These are phyloP conservation scores for Stomatorhinus walkeri DNA, from an alignment of 2,797 vertebrate species.

Conservation along the genomic window DNA sequence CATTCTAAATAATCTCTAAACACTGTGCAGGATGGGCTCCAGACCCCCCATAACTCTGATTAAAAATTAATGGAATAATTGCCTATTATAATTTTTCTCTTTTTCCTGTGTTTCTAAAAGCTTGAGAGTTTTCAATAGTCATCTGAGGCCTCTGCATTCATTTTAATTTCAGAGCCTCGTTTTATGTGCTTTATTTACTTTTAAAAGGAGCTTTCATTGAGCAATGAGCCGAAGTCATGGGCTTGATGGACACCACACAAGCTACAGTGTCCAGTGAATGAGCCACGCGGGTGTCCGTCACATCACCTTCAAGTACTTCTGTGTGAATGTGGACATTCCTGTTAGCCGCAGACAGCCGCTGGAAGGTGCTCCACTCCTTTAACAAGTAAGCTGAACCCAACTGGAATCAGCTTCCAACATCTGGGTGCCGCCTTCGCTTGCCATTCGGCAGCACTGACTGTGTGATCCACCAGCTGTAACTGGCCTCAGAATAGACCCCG, in stretches of 20 bases:
- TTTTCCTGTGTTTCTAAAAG: background rate
- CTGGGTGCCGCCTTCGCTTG: constrained; percentile 26
- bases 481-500: background rate
- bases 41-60: background rate
- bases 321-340: background rate
- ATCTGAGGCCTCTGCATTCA: background rate
- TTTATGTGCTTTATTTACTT: background rate
- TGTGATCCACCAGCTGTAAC: constrained; percentile 23
- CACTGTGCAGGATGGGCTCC: background rate
- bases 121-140: background rate
- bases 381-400: constrained; percentile 22
- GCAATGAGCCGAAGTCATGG: background rate
- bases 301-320: background rate
- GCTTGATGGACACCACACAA: background rate
- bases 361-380: background rate
- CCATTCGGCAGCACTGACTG: constrained; percentile 21
- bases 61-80: background rate
- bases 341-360: background rate
- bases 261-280: background rate
- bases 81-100: background rate
- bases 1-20: background rate
- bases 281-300: background rate
- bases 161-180: background rate
- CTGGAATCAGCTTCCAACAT: constrained; percentile 25
- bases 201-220: background rate